These are phyloP conservation scores for Caenorhabditis afra DNA, from an alignment of 2,888 invertebrate genomes.

Conservation along the genomic window DNA sequence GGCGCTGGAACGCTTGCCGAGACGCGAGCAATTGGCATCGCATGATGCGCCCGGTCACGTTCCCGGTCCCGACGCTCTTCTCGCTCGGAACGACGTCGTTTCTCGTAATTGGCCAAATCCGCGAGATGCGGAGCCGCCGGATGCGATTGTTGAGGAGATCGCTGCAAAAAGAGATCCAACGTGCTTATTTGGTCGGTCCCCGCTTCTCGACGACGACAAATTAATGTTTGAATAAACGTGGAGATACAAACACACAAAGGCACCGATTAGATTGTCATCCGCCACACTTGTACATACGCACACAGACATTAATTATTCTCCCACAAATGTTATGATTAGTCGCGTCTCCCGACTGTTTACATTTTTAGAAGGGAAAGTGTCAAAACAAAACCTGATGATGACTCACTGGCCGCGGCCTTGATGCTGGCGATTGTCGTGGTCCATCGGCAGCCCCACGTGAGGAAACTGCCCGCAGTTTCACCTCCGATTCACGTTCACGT, in stretches of 20 bases:
- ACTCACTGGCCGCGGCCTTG: slow-evolving; percentile 67
- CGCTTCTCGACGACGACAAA: neutral
- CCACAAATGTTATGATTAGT: slow-evolving; percentile 24
- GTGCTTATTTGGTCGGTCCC: neutral
- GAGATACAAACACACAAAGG: neutral
- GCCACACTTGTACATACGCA: slow-evolving; percentile 6
- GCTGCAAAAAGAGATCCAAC: slow-evolving; percentile 36
- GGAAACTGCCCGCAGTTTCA: slow-evolving; percentile 69
- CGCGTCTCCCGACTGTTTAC: slow-evolving; percentile 31
- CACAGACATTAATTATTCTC: neutral
- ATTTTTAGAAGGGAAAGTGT: slow-evolving; percentile 24
- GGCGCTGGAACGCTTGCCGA: slow-evolving; percentile 64
- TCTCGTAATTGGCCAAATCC: slow-evolving; percentile 75
- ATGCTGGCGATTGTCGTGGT: slow-evolving; percentile 56
- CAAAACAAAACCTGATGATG: slow-evolving; percentile 71
- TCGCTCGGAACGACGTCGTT: slow-evolving; percentile 62
- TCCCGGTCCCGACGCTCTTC: slow-evolving; percentile 64
- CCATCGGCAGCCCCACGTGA: slow-evolving; percentile 59
- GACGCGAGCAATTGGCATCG: slow-evolving; percentile 64
- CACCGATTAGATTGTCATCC: slow-evolving; percentile 1
- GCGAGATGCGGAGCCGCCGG: slow-evolving; percentile 80
- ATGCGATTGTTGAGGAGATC: slow-evolving; percentile 73
- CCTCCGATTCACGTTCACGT: slow-evolving; percentile 64
- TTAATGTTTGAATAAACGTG: neutral
- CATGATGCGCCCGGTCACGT: slow-evolving; percentile 55